phyloP scores from a whole-genome alignment of 37 sponge, comb jelly and placozoan genomes.

The Petrosia ficiformis region DNA sequence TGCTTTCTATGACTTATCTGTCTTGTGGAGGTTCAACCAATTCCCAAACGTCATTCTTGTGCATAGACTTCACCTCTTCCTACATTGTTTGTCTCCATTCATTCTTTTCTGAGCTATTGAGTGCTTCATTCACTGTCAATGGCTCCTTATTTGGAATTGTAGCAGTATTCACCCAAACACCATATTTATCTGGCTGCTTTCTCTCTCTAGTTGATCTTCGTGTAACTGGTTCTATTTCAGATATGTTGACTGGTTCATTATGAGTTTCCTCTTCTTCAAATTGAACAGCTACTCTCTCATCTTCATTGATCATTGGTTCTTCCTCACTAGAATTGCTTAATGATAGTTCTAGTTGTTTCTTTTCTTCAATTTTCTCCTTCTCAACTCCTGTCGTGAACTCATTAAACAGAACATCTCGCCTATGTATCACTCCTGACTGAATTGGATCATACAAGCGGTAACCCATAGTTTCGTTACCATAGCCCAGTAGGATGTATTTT shows the following conservation, averaged over 20 bases:
- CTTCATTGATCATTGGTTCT: no score
- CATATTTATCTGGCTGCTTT: background rate
- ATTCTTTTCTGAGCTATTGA: background rate
- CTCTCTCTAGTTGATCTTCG: background rate
- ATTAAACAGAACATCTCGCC: slow-evolving; percentile 53
- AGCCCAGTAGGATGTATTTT: slow-evolving; percentile 45
- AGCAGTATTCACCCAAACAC: background rate
- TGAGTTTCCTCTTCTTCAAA: no score
- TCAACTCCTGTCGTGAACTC: slow-evolving; percentile 7
- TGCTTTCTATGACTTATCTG: background rate
- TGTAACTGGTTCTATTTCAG: background rate
- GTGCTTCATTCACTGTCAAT: background rate
- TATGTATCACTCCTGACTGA: slow-evolving; percentile 23
- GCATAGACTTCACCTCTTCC: slow-evolving; percentile 12
- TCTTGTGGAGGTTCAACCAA: slow-evolving; percentile 1
- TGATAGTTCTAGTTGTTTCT: no score
- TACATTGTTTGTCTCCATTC: slow-evolving; percentile 12
- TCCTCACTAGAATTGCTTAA: no score
- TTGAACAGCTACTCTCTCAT: background rate
- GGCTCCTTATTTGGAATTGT: background rate
- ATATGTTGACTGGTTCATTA: background rate
- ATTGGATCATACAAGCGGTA: slow-evolving; percentile 47
- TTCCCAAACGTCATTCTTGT: slow-evolving; percentile 12
- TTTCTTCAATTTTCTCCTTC: no score
- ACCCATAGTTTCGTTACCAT: slow-evolving; percentile 36